Conservation (phyloP, 2,797 vertebrate genomes). For the Artibeus jamaicensis region DNA sequence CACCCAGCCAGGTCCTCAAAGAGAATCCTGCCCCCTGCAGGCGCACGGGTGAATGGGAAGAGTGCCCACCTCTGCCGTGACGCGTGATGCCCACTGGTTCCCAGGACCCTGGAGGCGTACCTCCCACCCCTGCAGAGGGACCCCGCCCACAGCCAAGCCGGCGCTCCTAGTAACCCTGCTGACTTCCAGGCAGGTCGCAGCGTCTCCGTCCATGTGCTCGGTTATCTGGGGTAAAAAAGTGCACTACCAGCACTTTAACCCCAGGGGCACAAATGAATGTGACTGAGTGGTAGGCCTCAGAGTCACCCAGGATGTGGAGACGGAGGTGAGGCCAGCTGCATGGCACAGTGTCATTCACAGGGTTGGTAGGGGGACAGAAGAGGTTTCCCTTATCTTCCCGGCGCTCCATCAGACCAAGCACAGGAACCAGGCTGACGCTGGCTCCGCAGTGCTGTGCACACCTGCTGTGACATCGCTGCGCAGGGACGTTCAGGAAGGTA, state of each 20-base stretch:
- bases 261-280: neutral
- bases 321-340: neutral
- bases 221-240: neutral
- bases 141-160: neutral
- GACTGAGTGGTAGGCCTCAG: neutral
- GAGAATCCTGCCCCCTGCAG: neutral
- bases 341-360: neutral
- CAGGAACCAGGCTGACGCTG: neutral
- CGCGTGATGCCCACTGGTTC: neutral
- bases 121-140: neutral
- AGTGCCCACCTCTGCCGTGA: neutral
- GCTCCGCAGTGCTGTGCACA: neutral
- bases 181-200: neutral
- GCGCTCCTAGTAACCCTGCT: rapidly evolving
- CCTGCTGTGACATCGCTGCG: neutral
- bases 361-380: neutral
- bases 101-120: neutral
- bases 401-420: neutral
- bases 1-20: too few relatives aligned
- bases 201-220: neutral
- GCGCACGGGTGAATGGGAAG: neutral
- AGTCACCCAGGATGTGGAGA: neutral
- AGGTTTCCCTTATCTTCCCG: neutral
- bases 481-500: neutral
- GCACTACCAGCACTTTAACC: neutral